Evolutionary conservation across 2,113 vertebrate genomes (phyloP).

Genomic region (Entelurus aequoreus): DNA sequence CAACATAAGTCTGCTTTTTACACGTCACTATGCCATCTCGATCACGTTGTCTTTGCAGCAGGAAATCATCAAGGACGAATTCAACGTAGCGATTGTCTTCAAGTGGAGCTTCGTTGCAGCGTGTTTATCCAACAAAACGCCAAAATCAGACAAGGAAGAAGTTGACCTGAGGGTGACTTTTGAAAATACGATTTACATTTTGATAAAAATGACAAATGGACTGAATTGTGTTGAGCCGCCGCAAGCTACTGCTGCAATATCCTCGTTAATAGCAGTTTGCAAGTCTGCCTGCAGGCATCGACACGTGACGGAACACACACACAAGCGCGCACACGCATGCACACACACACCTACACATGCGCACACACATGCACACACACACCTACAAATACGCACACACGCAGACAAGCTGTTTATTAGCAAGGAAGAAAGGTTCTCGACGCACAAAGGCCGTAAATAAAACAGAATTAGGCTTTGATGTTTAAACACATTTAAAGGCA

Average conservation of each 20-base stretch:
- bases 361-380: slow-evolving; percentile 14
- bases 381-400: slow-evolving; percentile 11
- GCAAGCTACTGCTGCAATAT: slow-evolving; percentile 57
- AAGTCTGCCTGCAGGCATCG: slow-evolving; percentile 36
- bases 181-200: slow-evolving; percentile 51
- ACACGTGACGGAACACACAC: slow-evolving; percentile 23
- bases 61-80: neutral
- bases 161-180: slow-evolving; percentile 14
- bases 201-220: slow-evolving; percentile 49
- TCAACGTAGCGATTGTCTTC: neutral
- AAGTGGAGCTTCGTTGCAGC: neutral
- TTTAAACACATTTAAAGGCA: neutral
- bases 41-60: neutral
- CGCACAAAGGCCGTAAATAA: slow-evolving; percentile 40
- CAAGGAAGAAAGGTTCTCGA: slow-evolving; percentile 28
- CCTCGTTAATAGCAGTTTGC: slow-evolving; percentile 49
- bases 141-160: slow-evolving; percentile 23
- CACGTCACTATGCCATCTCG: neutral
- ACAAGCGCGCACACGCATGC: neutral
- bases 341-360: slow-evolving; percentile 8
- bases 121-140: neutral
- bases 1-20: neutral
- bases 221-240: slow-evolving; percentile 46
- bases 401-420: slow-evolving; percentile 29
- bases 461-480: slow-evolving; percentile 43